Evolutionary conservation across 2,888 invertebrate species (phyloP).

Genomic region (Osmoderma eremita): DNA sequence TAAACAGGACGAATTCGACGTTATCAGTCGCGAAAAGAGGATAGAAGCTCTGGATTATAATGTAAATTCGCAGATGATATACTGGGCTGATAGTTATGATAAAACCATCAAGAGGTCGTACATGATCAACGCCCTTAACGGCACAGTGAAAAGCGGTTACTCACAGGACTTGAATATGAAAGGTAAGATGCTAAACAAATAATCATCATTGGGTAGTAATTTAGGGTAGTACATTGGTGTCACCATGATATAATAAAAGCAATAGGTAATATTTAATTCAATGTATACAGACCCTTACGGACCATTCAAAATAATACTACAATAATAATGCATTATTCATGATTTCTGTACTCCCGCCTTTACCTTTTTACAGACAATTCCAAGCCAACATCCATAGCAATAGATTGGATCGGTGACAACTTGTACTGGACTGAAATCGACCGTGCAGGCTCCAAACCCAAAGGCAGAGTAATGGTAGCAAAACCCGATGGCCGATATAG

Average conservation of each 20-base stretch:
- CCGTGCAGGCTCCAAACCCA: constrained; percentile 76
- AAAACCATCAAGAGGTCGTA: constrained; percentile 91
- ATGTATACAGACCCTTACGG: too few relatives aligned
- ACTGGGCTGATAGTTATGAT: constrained; percentile 95
- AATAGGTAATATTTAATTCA: too few relatives aligned
- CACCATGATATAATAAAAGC: too few relatives aligned
- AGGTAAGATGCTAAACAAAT: constrained; percentile 55
- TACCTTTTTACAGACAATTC: constrained; percentile 66
- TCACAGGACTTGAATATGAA: constrained; percentile 90
- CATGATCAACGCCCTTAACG: constrained; percentile 82
- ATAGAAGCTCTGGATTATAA: constrained; percentile 94
- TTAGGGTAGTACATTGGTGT: too few relatives aligned
- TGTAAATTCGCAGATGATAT: constrained; percentile 83
- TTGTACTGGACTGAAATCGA: constrained; percentile 94
- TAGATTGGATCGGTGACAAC: constrained; percentile 95
- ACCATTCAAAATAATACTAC: too few relatives aligned
- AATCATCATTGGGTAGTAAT: too few relatives aligned
- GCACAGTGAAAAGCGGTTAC: constrained; percentile 81
- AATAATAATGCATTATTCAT: too few relatives aligned
- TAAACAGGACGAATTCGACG: constrained; percentile 73
- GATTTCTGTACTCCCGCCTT: too few relatives aligned
- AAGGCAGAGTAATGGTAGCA: constrained; percentile 86
- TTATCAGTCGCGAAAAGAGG: constrained; percentile 85
- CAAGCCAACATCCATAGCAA: constrained; percentile 88
- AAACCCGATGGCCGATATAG: constrained; percentile 90